Evolutionary conservation across 2,797 vertebrate species (phyloP).

Genomic region (Hydrolagus colliei): DNA sequence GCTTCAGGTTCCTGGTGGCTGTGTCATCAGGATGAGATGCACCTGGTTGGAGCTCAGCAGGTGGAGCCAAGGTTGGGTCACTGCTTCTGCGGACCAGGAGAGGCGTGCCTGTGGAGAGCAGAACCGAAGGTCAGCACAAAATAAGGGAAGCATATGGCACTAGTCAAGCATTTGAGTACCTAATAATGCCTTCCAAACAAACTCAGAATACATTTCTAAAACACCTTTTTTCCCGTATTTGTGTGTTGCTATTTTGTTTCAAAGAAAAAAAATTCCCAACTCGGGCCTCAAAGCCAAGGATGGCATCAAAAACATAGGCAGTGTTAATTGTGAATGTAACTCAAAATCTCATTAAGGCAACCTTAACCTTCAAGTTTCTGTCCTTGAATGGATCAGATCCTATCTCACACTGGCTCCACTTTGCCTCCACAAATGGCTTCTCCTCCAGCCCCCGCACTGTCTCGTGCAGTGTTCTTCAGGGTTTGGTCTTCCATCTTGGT

Average conservation of each 20-base stretch:
- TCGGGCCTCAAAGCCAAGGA: not conserved
- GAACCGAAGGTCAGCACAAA: not conserved
- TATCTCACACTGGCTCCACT: too few species aligned
- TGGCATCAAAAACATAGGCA: not conserved
- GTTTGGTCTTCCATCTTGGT: too few species aligned
- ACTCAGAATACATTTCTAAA: not conserved
- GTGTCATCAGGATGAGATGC: conserved; percentile 18
- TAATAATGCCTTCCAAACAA: not conserved
- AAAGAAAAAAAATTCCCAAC: not conserved
- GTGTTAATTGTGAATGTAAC: not conserved
- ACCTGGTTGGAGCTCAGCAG: conserved; percentile 44
- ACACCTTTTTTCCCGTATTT: not conserved
- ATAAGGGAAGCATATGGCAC: not conserved
- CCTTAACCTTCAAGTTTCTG: too few species aligned
- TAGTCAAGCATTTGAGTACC: not conserved
- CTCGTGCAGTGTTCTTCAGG: too few species aligned
- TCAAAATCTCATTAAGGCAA: too few species aligned
- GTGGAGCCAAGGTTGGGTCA: conserved; percentile 53
- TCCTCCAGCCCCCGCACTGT: too few species aligned
- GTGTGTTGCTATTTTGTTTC: not conserved
- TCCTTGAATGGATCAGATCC: too few species aligned
- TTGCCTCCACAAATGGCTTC: too few species aligned
- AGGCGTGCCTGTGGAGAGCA: conserved; percentile 52
- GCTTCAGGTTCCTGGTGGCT: not conserved
- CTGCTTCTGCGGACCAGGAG: conserved; percentile 68